Base-by-base conservation (phyloP, 2,797 vertebrate genomes). In the Otolemur crassicaudatus region DNA sequence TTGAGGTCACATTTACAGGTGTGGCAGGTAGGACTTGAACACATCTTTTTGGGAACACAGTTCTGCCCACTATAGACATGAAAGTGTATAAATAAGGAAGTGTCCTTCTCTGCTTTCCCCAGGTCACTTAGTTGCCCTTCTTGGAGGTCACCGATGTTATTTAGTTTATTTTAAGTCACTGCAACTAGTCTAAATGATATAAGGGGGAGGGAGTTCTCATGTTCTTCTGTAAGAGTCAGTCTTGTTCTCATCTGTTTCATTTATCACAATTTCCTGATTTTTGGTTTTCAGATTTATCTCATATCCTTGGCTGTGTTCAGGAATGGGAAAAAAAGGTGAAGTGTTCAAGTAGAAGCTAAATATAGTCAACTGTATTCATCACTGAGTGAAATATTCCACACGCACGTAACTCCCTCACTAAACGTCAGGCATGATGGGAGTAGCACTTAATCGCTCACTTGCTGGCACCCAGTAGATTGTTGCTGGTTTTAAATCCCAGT, bases 281-380 rank as follows among this genome's bases (percentile, higher is more conserved):
- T 95, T 70, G 70, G 85, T 87, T 53, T 91, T 95, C 86, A 72
- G 0, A 72, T 95, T 96, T 87, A 87, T 93, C 60, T 43, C 40
- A 43, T 43, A 43, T 43, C 40, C 40, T 43, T 43, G 40, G 10
- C 91, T 89, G 61, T 73, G 89, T 87, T 93, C 76, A 91, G 49
- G 25, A 7, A 83, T 63, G 34, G 65, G 29, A 23, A 14, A n/a
- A 76, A 73, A 77, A 61, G 84, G 67, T 79, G 29, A 94, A 94
- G 82, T 84, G 49, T 94, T 95, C 70, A 94, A 96, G 69, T 80
- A 56, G 80, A 95, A 95, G 87, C 96, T 97, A 97, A 97, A 95
- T 97, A 94, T 96, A 95, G 93, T 22, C 72, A 93, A 63, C 58
- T 84, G 29, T 95, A 92, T 96, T 97, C 96, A 96, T 98, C 89